Evolutionary conservation across 2,888 invertebrate species (phyloP), one percentile per base, ranked within the genome.

Genomic region (Galerucella pusilla): DNA sequence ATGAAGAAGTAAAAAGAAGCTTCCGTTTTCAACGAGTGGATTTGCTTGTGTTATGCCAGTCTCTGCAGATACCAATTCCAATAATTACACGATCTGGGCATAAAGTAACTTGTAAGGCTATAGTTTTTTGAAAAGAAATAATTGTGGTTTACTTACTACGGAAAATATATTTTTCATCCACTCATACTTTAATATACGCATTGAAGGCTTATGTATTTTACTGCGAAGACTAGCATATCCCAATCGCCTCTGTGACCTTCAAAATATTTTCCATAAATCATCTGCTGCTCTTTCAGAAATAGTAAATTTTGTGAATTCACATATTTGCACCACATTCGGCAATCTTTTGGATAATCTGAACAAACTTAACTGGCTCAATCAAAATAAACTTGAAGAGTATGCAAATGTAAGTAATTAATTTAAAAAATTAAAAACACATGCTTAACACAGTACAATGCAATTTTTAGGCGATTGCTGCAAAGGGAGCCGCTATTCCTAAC

Each of bases 401-500:
- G 25, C 25, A 25, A 9, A 59, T 12, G 59, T 59, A 59, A 59
- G 59, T 59, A 20, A 11, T 9, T 20, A 20, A 11, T 14, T 14
- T 12, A 52, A 14, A 52, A 52, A 14, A 52, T 52, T 14, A 14
- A 14, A 14, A 52, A 52, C 14, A 52, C 14, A 52, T 52, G 1
- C 20, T 59, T 4, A 46, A 46, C 46, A 46, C 5, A 46, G 14
- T 59, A 25, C 9, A 59, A 12, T 59, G 16, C 16, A 59, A 59
- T 59, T 59, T 59, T 59, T 59, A 59, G 59, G 59, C 20, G 10
- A 25, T 59, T 59, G 59, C 59, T 20, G 59, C 59, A 70, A 20
- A 69, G 46, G 46, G 46, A 46, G 46, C 46, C 46, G 46, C 46
- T 46, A 46, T 69, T n/a, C 69, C 35, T 35, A 69, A 69, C 57